These are phyloP conservation scores for Acleris literana DNA, from an alignment of 2,888 invertebrate genomes.

Conservation along the genomic window DNA sequence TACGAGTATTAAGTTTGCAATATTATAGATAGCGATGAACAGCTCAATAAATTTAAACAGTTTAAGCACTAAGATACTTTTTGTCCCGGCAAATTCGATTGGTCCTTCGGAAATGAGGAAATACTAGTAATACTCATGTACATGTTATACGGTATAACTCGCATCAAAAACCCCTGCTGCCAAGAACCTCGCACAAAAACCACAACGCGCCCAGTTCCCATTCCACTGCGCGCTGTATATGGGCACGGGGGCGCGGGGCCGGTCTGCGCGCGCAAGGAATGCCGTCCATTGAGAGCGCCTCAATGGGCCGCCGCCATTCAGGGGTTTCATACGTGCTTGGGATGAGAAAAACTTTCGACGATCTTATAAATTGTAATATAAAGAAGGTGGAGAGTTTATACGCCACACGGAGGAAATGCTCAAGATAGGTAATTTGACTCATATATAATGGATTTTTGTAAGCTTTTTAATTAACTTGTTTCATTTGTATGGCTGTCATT, in stretches of 20 bases:
- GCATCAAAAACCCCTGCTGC: neutral
- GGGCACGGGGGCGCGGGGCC: conserved; percentile 41
- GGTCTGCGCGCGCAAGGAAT: conserved; percentile 56
- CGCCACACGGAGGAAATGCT: too few relatives aligned
- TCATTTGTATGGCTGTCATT: too few relatives aligned
- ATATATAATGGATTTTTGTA: too few relatives aligned
- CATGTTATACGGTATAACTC: neutral
- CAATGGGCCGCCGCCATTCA: conserved; percentile 47
- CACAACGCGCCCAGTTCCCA: conserved; percentile 43
- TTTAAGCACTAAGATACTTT: too few relatives aligned
- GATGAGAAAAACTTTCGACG: conserved; percentile 10
- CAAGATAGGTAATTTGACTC: too few relatives aligned
- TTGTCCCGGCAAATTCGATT: too few relatives aligned
- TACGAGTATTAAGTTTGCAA: too few relatives aligned
- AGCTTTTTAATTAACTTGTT: too few relatives aligned
- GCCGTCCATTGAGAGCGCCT: conserved; percentile 55
- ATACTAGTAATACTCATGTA: too few relatives aligned
- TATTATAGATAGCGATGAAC: too few relatives aligned
- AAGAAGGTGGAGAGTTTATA: too few relatives aligned
- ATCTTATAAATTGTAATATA: neutral
- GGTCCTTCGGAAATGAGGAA: neutral
- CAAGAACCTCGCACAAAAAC: conserved; percentile 16
- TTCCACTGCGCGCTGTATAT: conserved; percentile 51
- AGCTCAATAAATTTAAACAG: too few relatives aligned
- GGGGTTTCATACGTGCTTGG: conserved; percentile 28